Conservation (phyloP, 2,797 vertebrate species). For the Sarcophilus harrisii region DNA sequence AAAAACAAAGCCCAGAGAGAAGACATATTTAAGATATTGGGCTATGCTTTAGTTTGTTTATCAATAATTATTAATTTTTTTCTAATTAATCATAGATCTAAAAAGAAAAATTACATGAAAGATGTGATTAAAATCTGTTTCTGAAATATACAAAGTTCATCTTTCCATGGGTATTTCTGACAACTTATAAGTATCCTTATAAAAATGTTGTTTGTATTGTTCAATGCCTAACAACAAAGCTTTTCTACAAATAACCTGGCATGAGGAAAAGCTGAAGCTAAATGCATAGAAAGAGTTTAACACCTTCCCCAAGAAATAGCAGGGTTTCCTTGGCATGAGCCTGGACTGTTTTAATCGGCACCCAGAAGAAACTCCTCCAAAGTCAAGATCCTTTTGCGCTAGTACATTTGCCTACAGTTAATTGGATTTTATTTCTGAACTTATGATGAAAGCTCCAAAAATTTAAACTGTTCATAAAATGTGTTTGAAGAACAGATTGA, state of each 20-base stretch:
- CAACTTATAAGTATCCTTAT: slow-evolving; percentile 46
- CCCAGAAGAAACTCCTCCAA: slow-evolving; percentile 65
- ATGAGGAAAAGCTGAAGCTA: slow-evolving; percentile 42
- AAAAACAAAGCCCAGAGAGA: neutral
- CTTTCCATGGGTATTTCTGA: slow-evolving; percentile 34
- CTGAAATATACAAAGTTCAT: slow-evolving; percentile 42
- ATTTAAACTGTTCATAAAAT: slow-evolving; percentile 74
- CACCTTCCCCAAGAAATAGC: slow-evolving; percentile 33
- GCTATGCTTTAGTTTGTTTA: neutral
- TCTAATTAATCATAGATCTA: slow-evolving; percentile 24
- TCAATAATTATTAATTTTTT: neutral
- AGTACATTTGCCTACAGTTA: slow-evolving; percentile 63
- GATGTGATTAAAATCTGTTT: slow-evolving; percentile 21
- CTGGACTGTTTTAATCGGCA: slow-evolving; percentile 68
- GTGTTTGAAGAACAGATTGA: slow-evolving; percentile 67
- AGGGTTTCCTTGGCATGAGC: slow-evolving; percentile 57
- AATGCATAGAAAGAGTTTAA: slow-evolving; percentile 26
- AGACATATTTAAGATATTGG: no score
- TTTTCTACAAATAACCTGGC: slow-evolving; percentile 41
- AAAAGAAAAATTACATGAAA: slow-evolving; percentile 47
- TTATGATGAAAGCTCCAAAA: slow-evolving; percentile 67
- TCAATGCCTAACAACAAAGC: slow-evolving; percentile 50
- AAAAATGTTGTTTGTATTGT: slow-evolving; percentile 46
- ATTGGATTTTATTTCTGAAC: slow-evolving; percentile 77
- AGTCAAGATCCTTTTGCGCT: slow-evolving; percentile 64